Evolutionary conservation across 2,888 invertebrate species (phyloP).

Genomic region (Polymixis flavicincta): DNA sequence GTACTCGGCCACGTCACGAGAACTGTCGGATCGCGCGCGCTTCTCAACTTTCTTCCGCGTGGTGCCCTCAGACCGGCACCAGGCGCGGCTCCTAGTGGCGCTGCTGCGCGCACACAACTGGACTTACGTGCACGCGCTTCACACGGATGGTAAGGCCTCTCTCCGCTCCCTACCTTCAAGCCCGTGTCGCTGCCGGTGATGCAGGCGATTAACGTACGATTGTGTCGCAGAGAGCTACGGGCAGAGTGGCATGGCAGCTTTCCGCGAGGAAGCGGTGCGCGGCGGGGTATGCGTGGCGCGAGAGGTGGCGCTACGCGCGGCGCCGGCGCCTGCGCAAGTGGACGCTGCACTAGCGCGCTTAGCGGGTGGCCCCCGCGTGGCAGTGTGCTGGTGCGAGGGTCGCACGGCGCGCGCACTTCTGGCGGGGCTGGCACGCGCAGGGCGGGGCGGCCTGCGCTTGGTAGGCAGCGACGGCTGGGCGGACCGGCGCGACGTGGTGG

Average conservation of each 20-base stretch:
- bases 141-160: constrained; percentile 91
- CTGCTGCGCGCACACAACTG: constrained; percentile 93
- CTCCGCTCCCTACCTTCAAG: too few relatives aligned
- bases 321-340: constrained; percentile 67
- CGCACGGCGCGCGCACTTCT: constrained; percentile 92
- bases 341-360: constrained; percentile 86
- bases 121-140: constrained; percentile 94
- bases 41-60: constrained; percentile 95
- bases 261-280: constrained; percentile 92
- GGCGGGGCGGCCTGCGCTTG: constrained; percentile 92
- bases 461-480: constrained; percentile 94
- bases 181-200: too few relatives aligned
- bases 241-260: constrained; percentile 94
- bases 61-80: constrained; percentile 94
- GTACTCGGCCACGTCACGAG: constrained; percentile 94
- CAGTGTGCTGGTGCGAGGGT: constrained; percentile 95
- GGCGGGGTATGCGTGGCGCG: constrained; percentile 93
- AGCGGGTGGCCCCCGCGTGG: constrained; percentile 87
- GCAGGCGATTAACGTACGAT: background rate
- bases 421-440: constrained; percentile 90
- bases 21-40: constrained; percentile 93
- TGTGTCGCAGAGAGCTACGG: constrained; percentile 93
- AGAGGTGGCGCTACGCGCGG: constrained; percentile 80
- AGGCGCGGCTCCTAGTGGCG: constrained; percentile 94
- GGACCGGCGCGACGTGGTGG: constrained; percentile 94